phyloP scores from a whole-genome alignment of 2,113 vertebrate genomes.

The Vulpes vulpes region DNA sequence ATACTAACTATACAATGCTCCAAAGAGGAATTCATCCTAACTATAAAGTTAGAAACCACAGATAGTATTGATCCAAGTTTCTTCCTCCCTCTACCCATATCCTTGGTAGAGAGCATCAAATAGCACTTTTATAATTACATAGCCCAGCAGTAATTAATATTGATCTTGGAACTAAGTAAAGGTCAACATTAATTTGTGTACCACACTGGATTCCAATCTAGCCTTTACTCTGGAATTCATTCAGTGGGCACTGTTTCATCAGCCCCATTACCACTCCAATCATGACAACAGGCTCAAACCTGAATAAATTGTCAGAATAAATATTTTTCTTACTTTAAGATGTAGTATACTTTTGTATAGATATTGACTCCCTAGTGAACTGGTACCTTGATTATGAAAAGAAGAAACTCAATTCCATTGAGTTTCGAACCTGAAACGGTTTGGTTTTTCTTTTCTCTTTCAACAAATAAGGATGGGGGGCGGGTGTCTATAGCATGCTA shows the following conservation, averaged over 20 bases:
- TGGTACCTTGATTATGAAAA: neutral
- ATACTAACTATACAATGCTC: neutral
- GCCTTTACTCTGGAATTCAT: slow-evolving; percentile 38
- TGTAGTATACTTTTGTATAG: neutral
- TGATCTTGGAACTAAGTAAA: slow-evolving; percentile 55
- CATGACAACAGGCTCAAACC: neutral
- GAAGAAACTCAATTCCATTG: neutral
- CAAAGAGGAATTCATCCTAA: neutral
- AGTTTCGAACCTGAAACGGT: neutral
- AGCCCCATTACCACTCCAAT: neutral
- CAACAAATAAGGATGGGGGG: neutral
- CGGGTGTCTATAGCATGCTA: neutral
- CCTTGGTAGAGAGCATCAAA: neutral
- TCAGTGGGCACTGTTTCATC: neutral
- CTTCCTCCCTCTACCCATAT: neutral
- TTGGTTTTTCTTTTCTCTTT: slow-evolving; percentile 4
- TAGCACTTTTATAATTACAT: slow-evolving; percentile 17
- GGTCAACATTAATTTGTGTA: slow-evolving; percentile 37
- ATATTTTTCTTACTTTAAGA: neutral
- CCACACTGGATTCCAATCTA: neutral
- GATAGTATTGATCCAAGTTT: neutral
- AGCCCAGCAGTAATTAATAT: slow-evolving; percentile 56
- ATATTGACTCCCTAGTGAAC: neutral
- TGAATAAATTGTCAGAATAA: neutral
- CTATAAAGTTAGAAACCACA: neutral